A percentile compares a stretch with the other conserved stretches of the same genome.
Evolutionary conservation across 2,797 vertebrate species (phyloP).

Genomic region (Ammospiza maritima): DNA sequence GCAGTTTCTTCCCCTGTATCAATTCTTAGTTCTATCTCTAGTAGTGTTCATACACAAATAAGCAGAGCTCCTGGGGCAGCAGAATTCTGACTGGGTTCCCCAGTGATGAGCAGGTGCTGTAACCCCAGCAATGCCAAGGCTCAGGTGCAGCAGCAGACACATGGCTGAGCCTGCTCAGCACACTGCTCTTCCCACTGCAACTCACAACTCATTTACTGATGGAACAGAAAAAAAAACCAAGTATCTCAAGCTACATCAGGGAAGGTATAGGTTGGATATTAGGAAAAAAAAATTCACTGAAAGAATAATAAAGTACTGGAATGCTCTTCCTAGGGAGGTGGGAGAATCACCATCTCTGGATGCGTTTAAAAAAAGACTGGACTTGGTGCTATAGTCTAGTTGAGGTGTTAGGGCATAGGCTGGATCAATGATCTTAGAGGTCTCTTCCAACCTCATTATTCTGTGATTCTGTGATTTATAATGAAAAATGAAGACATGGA

Average conservation of each 20-base stretch:
- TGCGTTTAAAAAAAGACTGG: no score
- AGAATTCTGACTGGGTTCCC: background rate
- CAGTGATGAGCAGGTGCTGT: rapidly evolving
- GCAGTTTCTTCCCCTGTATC: background rate
- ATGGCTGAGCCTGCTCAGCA: background rate
- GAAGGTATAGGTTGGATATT: no score
- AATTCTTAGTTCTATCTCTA: background rate
- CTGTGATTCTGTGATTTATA: background rate
- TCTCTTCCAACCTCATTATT: no score
- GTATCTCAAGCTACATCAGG: background rate
- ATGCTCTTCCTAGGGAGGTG: no score
- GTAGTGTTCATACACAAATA: background rate
- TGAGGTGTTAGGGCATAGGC: no score
- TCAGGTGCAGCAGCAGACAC: background rate
- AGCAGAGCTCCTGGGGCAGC: background rate
- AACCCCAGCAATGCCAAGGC: background rate
- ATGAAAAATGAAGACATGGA: background rate
- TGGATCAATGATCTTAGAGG: no score
- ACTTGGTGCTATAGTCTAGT: no score
- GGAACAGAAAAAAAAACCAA: background rate
- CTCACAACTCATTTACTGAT: background rate
- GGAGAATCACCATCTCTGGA: no score
- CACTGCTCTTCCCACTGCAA: background rate
- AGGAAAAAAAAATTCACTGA: no score
- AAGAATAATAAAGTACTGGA: no score